Base-by-base conservation (phyloP, 2,113 vertebrate species). In the Oostethus manadensis region DNA sequence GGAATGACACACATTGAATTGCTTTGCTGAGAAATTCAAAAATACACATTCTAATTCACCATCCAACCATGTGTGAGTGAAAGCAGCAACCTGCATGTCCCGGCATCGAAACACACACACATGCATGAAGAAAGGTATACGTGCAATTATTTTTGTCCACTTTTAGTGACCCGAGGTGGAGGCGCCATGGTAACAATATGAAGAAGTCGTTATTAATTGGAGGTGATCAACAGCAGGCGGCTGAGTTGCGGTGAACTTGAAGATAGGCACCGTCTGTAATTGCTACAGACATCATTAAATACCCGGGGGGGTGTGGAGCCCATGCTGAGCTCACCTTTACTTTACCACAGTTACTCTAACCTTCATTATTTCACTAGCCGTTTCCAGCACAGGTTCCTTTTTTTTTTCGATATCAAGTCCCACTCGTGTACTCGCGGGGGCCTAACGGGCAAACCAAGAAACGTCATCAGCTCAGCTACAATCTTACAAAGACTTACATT, bases 201-300 rank as follows among this genome's bases (percentile, higher is more conserved):
- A 70, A 47, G 44, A 70, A 47, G 53, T 55, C 48, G 57, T 78
- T 65, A 56, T 53, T 51, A 58, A 45, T 17, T 11, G 56, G 50
- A 74, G 49, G 50, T 68, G 54, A 65, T 59, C 11, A 10, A 50
- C 47, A 57, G 43, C 29, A 68, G 55, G 43, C 68, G 55, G 69
- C 69, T 54, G 64, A 69, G 51, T 51, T 3, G 16, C 29, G 17
- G 15, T 3, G 3, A 60, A 55, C 23, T 48, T 43, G n/a, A 45
- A 58, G 60, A 73, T 42, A 42, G 38, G 13, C 56, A 58, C 33
- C 22, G 10, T 8, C 53, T 68, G 57, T 74, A 80, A 74, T 71
- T 70, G 58, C 60, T 68, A 66, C 62, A 54, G 72, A 66, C 72
- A 46, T 56, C 70, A 58, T 48, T 80, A 74, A 78, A 72, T 66